A percentile compares a stretch with the other conserved stretches of the same genome.
These are phyloP conservation scores for Drosophila suboccidentalis DNA, from an alignment of 2,888 invertebrate species.

Conservation along the genomic window DNA sequence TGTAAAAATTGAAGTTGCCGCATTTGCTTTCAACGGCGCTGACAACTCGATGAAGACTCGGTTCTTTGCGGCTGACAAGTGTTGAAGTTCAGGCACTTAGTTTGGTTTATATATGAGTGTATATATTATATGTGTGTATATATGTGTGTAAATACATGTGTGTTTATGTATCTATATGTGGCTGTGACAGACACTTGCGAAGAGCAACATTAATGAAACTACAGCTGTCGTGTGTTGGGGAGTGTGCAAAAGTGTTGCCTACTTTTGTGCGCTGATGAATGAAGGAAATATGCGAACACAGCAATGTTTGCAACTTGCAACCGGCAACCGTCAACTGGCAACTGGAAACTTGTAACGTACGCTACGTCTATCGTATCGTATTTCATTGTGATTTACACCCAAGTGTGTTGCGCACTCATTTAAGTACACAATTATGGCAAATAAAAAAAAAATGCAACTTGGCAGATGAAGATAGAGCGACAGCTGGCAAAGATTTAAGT, in stretches of 20 bases:
- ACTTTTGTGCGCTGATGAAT: slow-evolving; percentile 45
- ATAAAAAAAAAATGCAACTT: not conserved
- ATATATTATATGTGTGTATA: slow-evolving; percentile 12
- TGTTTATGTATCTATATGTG: slow-evolving; percentile 6
- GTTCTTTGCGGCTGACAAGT: slow-evolving; percentile 43
- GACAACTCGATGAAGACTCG: slow-evolving; percentile 37
- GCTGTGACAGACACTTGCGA: slow-evolving; percentile 33
- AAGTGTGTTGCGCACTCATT: slow-evolving; percentile 6
- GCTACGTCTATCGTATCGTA: slow-evolving; percentile 25
- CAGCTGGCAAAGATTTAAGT: not conserved
- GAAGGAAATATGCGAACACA: slow-evolving; percentile 54
- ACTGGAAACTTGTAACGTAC: slow-evolving; percentile 26
- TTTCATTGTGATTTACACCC: slow-evolving; percentile 23
- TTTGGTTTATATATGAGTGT: slow-evolving; percentile 16
- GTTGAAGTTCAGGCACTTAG: slow-evolving; percentile 59
- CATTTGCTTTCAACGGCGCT: slow-evolving; percentile 24
- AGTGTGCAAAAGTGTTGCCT: slow-evolving; percentile 40
- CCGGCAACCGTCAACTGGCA: slow-evolving; percentile 12
- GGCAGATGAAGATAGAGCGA: slow-evolving; percentile 23
- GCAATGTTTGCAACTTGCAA: slow-evolving; percentile 39
- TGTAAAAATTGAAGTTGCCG: slow-evolving; percentile 32
- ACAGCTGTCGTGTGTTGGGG: slow-evolving; percentile 15
- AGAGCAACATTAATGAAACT: slow-evolving; percentile 46
- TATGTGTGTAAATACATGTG: slow-evolving; percentile 4
- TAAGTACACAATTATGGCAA: slow-evolving; percentile 1